Conservation (phyloP, 2,113 vertebrate species). For the Nipponia nippon region DNA sequence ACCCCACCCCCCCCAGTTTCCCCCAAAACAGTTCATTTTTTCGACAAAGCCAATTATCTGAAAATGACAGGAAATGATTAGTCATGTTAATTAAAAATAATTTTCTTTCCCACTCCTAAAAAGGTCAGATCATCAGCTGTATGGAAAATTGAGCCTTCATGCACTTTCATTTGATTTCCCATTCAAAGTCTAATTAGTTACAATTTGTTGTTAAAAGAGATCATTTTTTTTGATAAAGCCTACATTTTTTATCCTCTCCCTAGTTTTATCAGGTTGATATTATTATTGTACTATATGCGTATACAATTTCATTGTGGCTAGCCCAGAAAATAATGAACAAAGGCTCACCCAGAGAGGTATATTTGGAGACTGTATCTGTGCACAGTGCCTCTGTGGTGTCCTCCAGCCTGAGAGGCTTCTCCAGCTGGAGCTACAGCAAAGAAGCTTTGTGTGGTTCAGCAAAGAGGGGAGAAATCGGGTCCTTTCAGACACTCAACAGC, state of each 20-base stretch:
- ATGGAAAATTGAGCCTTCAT: constrained; percentile 71
- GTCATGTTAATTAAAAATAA: constrained; percentile 77
- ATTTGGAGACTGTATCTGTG: not conserved
- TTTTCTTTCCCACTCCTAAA: constrained; percentile 64
- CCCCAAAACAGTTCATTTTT: constrained; percentile 23
- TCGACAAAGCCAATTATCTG: constrained; percentile 61
- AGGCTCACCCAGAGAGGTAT: not conserved
- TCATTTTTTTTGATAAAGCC: constrained; percentile 44
- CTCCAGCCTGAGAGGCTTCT: not conserved
- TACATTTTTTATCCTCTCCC: constrained; percentile 36
- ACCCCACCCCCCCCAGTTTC: not conserved
- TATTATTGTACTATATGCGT: not conserved
- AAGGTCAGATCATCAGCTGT: constrained; percentile 71
- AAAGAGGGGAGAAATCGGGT: not conserved
- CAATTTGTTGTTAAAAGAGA: constrained; percentile 68
- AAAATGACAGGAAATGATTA: constrained; percentile 70
- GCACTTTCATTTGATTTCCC: constrained; percentile 70
- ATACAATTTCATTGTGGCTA: not conserved
- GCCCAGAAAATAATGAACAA: not conserved
- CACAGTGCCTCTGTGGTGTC: not conserved
- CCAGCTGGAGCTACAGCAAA: not conserved
- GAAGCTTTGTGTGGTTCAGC: not conserved
- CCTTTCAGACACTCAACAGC: not conserved
- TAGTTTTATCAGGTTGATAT: constrained; percentile 2
- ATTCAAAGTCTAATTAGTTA: constrained; percentile 74